These are phyloP conservation scores for Oedothorax gibbosus DNA, from an alignment of 1,140 invertebrate genomes.

Conservation along the genomic window DNA sequence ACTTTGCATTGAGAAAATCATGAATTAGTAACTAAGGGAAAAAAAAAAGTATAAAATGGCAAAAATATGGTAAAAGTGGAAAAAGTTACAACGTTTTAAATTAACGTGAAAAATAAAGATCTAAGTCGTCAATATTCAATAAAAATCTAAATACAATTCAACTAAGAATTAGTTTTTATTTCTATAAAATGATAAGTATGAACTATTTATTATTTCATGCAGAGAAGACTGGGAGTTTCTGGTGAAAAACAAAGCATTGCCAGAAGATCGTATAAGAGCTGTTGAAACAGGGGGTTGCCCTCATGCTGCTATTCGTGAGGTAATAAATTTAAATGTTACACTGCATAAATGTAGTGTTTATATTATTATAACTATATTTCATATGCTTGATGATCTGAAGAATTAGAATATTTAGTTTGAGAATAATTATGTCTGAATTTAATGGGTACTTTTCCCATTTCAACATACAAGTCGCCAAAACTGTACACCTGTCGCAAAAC, in stretches of 20 bases:
- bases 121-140: too few relatives aligned
- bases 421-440: not conserved
- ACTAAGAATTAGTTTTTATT: not conserved
- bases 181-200: not conserved
- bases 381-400: too few relatives aligned
- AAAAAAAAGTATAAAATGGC: too few relatives aligned
- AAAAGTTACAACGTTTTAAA: too few relatives aligned
- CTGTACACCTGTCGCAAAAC: too few relatives aligned
- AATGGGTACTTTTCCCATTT: too few relatives aligned
- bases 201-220: constrained; percentile 39
- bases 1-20: too few relatives aligned
- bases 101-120: too few relatives aligned
- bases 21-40: too few relatives aligned
- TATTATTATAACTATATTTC: not conserved
- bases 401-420: too few relatives aligned
- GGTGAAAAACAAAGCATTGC: constrained; percentile 67
- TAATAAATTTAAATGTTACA: constrained; percentile 41
- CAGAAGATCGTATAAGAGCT: constrained; percentile 66
- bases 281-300: constrained; percentile 70
- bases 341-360: not conserved
- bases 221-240: constrained; percentile 70
- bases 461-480: too few relatives aligned
- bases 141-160: not conserved
- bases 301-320: constrained; percentile 69
- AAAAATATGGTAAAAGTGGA: too few relatives aligned